A percentile compares a stretch with the other conserved stretches of the same genome.
Evolutionary conservation across 2,888 invertebrate species (phyloP).

Genomic region (Sesia apiformis): DNA sequence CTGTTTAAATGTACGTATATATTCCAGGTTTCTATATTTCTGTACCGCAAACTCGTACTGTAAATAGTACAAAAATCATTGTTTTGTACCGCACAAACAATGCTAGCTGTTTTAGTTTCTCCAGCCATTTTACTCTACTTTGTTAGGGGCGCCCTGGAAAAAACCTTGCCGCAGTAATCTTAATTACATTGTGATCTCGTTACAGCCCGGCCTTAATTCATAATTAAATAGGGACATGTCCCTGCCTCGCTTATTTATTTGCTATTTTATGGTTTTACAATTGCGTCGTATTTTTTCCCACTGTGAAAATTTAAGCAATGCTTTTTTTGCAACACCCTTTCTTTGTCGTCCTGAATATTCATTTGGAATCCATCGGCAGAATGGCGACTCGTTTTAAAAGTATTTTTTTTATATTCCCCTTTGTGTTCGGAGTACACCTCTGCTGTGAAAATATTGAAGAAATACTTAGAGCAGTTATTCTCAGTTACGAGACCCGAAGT

Average conservation of each 20-base stretch:
- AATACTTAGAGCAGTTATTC: constrained; percentile 13
- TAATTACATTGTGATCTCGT: constrained; percentile 73
- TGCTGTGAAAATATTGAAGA: constrained; percentile 44
- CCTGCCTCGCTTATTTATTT: constrained; percentile 62
- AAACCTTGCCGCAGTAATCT: constrained; percentile 67
- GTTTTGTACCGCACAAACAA: constrained; percentile 8
- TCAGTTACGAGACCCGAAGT: background rate
- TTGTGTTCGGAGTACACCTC: constrained; percentile 41
- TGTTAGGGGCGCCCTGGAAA: constrained; percentile 42
- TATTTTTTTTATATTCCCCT: constrained; percentile 47
- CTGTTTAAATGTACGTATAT: too few species aligned
- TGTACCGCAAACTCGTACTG: too few species aligned
- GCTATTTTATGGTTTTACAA: constrained; percentile 63
- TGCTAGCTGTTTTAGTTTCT: constrained; percentile 33
- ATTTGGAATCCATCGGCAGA: constrained; percentile 63
- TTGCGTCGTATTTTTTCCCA: constrained; percentile 43
- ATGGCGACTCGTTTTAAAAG: constrained; percentile 57
- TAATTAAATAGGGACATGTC: constrained; percentile 71
- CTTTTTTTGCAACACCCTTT: constrained; percentile 57
- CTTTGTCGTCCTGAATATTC: constrained; percentile 65
- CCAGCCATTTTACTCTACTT: constrained; percentile 56
- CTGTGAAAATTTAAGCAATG: constrained; percentile 45
- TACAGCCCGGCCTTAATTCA: constrained; percentile 67
- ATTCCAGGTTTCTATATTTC: too few species aligned
- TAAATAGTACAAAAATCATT: background rate